These are phyloP conservation scores for Archips crataeganus DNA, from an alignment of 2,888 invertebrate species.

Conservation along the genomic window DNA sequence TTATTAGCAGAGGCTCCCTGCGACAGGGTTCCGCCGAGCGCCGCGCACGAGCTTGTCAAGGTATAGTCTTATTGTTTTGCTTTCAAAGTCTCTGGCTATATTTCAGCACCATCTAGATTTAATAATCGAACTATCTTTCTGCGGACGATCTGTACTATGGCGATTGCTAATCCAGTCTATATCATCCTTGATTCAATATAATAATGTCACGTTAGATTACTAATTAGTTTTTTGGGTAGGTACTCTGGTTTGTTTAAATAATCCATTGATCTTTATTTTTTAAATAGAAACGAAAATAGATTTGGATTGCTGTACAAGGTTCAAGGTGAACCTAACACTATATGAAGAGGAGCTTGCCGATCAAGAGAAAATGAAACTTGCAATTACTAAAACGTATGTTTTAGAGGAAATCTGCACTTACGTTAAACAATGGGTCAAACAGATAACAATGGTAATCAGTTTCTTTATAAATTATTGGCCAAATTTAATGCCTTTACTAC, in stretches of 20 bases:
- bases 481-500: too few relatives aligned
- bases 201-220: not conserved
- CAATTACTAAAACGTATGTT: constrained; percentile 86
- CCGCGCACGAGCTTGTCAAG: too few relatives aligned
- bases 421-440: constrained; percentile 89
- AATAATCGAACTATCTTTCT: too few relatives aligned
- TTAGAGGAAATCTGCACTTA: constrained; percentile 87
- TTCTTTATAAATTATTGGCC: not conserved
- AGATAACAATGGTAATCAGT: constrained; percentile 88
- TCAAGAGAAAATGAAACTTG: constrained; percentile 85
- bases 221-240: not conserved
- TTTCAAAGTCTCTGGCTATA: too few relatives aligned
- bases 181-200: not conserved
- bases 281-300: constrained; percentile 88
- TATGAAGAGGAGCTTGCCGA: constrained; percentile 86
- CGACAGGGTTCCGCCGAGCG: too few relatives aligned
- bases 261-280: not conserved
- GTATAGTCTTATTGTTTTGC: too few relatives aligned
- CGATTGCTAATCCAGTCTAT: too few relatives aligned
- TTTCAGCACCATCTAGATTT: too few relatives aligned
- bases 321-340: constrained; percentile 85
- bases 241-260: not conserved
- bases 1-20: too few relatives aligned
- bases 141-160: too few relatives aligned
- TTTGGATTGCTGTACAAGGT: constrained; percentile 87